Evolutionary conservation across 2,797 vertebrate species (phyloP), one percentile per base, ranked within the genome.

Genomic region (Sternarchorhynchus goeldii): DNA sequence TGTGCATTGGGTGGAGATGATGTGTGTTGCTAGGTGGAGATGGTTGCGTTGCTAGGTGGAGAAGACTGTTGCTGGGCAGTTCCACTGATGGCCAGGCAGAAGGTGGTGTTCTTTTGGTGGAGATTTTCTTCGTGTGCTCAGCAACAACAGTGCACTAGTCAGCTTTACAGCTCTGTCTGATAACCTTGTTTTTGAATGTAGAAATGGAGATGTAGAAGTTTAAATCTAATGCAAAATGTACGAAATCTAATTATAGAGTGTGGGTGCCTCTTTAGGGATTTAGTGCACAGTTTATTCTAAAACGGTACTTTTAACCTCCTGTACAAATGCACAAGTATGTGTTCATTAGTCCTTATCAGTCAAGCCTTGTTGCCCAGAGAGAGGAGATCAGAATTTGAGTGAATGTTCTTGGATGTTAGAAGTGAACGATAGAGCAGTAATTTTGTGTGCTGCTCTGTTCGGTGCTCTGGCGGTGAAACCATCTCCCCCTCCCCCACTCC

Each of bases 301-400:
- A 34, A 34, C 5, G 25, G 0, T 60, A n/a, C 45, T 57, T 45
- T 3, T 17, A 65, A 50, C 50, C 53, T 59, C n/a, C 5, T 36
- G 20, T 68, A 32, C 68, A 32, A 68, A 65, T 73, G 68, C 36
- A 56, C 29, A 57, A 34, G 41, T 10, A 63, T 45, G 56, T 41
- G 45, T 62, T 17, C 76, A 7, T 8, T 78, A 16, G 31, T 70
- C 45, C 77, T 77, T 69, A 71, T 82, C 76, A 53, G 20, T 50
- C 64, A 16, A 55, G 65, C 71, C 63, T 29, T 59, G 14, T 67
- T 66, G 58, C 55, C 57, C 25, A 32, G 18, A 29, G 25, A 34
- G 41, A 71, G 50, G 21, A 57, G 53, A 63, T 58, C 39, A 58
- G 65, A 25, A 55, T 18, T 32, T 1, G 45, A 55, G 16, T 18